Base-by-base conservation (phyloP, 2,797 vertebrate species). In the Aldrovandia affinis region DNA sequence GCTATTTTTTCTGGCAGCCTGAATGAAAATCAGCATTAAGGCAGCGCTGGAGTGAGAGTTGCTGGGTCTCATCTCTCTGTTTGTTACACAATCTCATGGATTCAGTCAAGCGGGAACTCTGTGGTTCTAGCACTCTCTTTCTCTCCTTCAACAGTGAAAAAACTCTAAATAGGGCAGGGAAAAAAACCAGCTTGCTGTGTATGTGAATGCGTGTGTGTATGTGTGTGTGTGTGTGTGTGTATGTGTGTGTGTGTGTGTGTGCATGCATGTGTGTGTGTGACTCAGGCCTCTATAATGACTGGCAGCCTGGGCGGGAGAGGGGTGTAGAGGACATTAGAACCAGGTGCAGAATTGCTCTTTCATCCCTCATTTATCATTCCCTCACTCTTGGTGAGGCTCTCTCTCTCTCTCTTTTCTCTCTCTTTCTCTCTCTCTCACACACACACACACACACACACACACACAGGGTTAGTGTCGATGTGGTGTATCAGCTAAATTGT, bases 1-100 rank as follows among this genome's bases (percentile, higher is more conserved):
- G 50, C 75, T 83, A 44, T 57, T 39, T n/a, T 83, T 33, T 61
- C 28, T 92, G 92, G 91, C 92, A 89, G 77, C 83, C 90, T 78
- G 85, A 89, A 92, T 93, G 87, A 92, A 85, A 88, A 89, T 92
- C 90, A 90, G 84, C 88, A 91, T 93, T 92, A 92, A 87, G 86
- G 88, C 88, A 86, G 87, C 87, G 85, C 83, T 78, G 89, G 87
- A 89, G 83, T 87, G 83, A 81, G 83, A 52, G 36, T 3, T 20
- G 25, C 81, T 63, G 80, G 42, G 77, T 85, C 65, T 85, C 52
- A 52, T 57, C 39, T 59, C 81, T 59, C 82, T 77, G 79, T 75
- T 42, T 42, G 54, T 39, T 70, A 18, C 81, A 52, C 33, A 47
- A 47, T 36, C 33, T 81, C 59, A 28, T 2, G 39, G 42, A 12